Evolutionary conservation across 1,140 invertebrate species (phyloP), one percentile per base, ranked within the genome.

Genomic region (Uloborus diversus): DNA sequence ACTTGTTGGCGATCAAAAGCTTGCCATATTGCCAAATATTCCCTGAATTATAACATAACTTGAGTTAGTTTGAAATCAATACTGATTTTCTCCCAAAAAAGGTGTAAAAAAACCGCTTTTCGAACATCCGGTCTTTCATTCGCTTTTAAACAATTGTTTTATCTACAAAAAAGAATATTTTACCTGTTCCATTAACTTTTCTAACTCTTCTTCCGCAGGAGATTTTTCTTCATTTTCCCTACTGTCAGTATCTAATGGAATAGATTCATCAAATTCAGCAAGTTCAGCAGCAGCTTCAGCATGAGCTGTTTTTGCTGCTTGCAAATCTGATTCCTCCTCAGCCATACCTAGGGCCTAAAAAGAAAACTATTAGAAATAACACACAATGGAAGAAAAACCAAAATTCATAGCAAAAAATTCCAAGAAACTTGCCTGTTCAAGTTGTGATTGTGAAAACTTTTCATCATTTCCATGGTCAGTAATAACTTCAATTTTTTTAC

Each of bases 181-280:
- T 87, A 96, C 94, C 91, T 96, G 93, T 85, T 93, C 91, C 81
- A 95, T 91, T 13, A 96, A 86, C 86, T 92, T 90, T 69, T 93
- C 92, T 75, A 96, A 90, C 87, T 96, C 94, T 82, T 91, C 88
- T 88, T 96, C 94, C 9, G 93, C 93, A 86, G 94, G 94, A 84
- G 92, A 93, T 62, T 92, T 86, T 85, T 93, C 90, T 51, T 90
- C 86, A 59, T 82, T 82, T 66, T 88, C 86, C 47, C 84, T 88
- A 35, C 91, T 91, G 20, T 90, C 89, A 11, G 93, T 92, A 51
- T 93, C 93, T 57, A 96, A 89, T n/a, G 96, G 95, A 88, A 97
- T 95, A 84, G 92, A 94, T 88, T 99, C 97, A 89, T 99, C 96
- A 88, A 98, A 99, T 87, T 98, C 96, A 0, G 94, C 96, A 76